Base-by-base conservation (phyloP, 2,888 invertebrate genomes). In the Caenorhabditis wallacei region DNA sequence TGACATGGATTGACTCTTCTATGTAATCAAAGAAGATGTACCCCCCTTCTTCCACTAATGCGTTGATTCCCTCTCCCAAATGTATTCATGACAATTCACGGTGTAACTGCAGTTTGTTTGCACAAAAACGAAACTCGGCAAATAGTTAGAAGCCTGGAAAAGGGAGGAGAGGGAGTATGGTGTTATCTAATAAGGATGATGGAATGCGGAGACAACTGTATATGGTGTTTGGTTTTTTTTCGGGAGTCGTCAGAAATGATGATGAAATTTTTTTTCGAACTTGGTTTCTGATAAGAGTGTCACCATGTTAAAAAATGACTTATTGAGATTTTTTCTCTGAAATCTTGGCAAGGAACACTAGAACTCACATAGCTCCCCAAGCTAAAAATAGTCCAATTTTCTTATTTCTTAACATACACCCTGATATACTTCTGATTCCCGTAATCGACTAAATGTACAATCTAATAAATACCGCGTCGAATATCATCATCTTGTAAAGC, bases 81-180 rank as follows among this genome's bases (percentile, higher is more conserved):
- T 56, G 78, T 69, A 78, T 78, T 69, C 69, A 78, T 78, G 78
- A 69, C 78, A 78, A 43, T 78, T 69, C 78, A 78, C 78, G 61
- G 69, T 54, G 78, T 70, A 68, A 59, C 30, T 24, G 30, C 26
- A 2, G 46, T 43, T n/a, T 78, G 69, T 78, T 78, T 78, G 54
- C 63, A 51, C 37, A 68, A 24, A 66, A 76, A 76, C 53, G 76
- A 76, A 76, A 69, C 78, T 69, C 43, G 8, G 46, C 54, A 78
- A 78, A 78, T 37, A 78, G 46, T 2, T 40, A 40, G 37, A 63
- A 35, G 35, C 26, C 5, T 8, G 18, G n/a, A 63, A 24, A 3
- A 35, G 63, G 26, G 46, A 10, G 30, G 63, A 26, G 26, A n/a
- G 46, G 18, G 13, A 11, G 30, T 26, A 43, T 63, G 40, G 2